Base-by-base conservation (phyloP, 2,113 vertebrate genomes). In the Microcebus tavaratra region DNA sequence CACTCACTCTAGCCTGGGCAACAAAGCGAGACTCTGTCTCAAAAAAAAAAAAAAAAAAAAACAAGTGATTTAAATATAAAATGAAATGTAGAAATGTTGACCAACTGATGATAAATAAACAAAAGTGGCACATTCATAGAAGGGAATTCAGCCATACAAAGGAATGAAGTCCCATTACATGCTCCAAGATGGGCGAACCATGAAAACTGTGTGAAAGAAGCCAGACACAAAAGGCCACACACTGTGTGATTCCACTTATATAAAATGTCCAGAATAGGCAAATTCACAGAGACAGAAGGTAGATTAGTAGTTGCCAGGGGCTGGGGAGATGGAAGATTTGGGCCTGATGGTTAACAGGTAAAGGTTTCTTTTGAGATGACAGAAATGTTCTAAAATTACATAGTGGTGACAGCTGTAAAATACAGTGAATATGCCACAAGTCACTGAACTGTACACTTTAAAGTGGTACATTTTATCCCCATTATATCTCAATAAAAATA, bases 21-120 rank as follows among this genome's bases (percentile, higher is more conserved):
- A n/a, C n/a, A n/a, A n/a, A n/a, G n/a, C n/a, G n/a, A n/a, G n/a
- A n/a, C n/a, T n/a, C n/a, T n/a, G n/a, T n/a, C n/a, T n/a, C n/a
- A n/a, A n/a, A n/a, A n/a, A n/a, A n/a, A n/a, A n/a, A n/a, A n/a
- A n/a, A n/a, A n/a, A n/a, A n/a, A n/a, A n/a, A n/a, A n/a, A n/a
- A n/a, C n/a, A n/a, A n/a, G n/a, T n/a, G 48, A 75, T 86, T 75
- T 85, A 75, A 72, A 73, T 65, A 84, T 80, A 85, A 86, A 95
- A 59, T 50, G 48, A 85, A 57, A 88, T 67, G 61, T 83, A 53
- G n/a, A 83, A 91, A 83, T 39, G 50, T 55, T 14, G 4, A 45
- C 78, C 53, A 70, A 53, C 10, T 15, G 42, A 79, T 55, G 48
- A 48, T 42, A 39, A 50, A 53, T 57, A 31, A 59, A 87, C 65